Evolutionary conservation across 2,113 vertebrate species (phyloP).

Genomic region (Cephalopholis sonnerati): DNA sequence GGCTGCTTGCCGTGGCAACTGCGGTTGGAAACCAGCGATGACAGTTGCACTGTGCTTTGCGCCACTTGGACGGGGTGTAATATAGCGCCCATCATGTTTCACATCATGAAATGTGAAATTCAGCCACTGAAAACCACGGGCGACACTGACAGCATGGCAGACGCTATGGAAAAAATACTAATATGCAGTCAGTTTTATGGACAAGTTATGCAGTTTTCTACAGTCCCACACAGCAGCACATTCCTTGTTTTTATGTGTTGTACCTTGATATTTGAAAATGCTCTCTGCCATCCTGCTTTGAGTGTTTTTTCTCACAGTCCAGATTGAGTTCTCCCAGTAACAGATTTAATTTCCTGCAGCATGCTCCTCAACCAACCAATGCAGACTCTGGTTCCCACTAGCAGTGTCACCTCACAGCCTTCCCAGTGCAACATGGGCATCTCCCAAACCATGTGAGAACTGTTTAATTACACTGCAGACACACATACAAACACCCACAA

Average conservation of each 20-base stretch:
- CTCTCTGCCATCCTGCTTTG: neutral
- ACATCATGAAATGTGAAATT: neutral
- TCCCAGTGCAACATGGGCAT: slow-evolving; percentile 84
- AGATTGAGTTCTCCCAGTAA: slow-evolving; percentile 25
- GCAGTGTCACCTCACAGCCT: slow-evolving; percentile 78
- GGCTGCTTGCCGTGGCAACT: too few species aligned
- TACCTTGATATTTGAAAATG: too few species aligned
- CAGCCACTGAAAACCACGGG: neutral
- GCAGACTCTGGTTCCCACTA: slow-evolving; percentile 83
- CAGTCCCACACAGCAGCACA: too few species aligned
- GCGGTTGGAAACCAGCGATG: too few species aligned
- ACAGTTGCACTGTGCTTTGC: too few species aligned
- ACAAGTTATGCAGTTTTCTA: neutral
- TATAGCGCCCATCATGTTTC: neutral
- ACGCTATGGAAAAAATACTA: too few species aligned
- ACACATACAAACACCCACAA: neutral
- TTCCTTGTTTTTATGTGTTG: neutral
- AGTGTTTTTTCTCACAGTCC: neutral
- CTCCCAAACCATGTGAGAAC: slow-evolving; percentile 82
- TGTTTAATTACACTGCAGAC: neutral
- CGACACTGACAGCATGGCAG: neutral
- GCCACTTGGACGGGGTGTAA: too few species aligned
- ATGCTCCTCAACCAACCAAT: slow-evolving; percentile 88
- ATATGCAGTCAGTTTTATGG: neutral
- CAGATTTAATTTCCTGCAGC: slow-evolving; percentile 62